Base-by-base conservation (phyloP, 2,113 vertebrate genomes). In the Montifringilla adamsi region DNA sequence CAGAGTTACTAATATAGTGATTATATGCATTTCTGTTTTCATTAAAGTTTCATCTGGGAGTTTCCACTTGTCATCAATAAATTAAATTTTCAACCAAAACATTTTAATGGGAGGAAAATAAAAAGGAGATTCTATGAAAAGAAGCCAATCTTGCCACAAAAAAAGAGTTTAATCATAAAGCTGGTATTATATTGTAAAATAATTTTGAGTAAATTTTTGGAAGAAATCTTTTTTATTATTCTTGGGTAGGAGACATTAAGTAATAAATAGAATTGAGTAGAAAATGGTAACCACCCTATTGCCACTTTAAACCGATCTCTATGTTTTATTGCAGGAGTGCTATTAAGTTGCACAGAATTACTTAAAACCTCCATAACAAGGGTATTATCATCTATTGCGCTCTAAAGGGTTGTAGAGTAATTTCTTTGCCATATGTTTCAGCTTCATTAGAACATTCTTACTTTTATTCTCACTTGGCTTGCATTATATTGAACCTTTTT, bases 81-180 rank as follows among this genome's bases (percentile, higher is more conserved):
- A 67, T 68, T 20, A 76, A 80, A 15, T 63, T 94, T 79, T 39
- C 10, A 78, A 74, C 3, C 1, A n/a, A 70, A 89, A 31, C 0
- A n/a, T 50, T 87, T 66, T 27, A 49, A 23, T 39, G 4, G 3
- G 0, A 0, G 44, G 18, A 3, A 28, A n/a, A 56, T 7, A 30
- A 19, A 30, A 26, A 22, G 12, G 30, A 37, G 1, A 64, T 30
- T 41, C 10, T 23, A 10, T 16, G 7, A 26, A 59, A 95, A 63
- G 12, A 59, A 87, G 5, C 4, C 15, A 89, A 5, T 6, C 3
- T 67, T 30, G 46, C 17, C 6, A 43, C 6, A 3, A 28, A 70
- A 68, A 92, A 70, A n/a, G 1, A 28, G 10, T 53, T 88, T 59
- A 14, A 24, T 77, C 9, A 64, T 27, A 35, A 86, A 76, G 5